Evolutionary conservation across 2,888 invertebrate genomes (phyloP), one percentile per base, ranked within the genome.

Genomic region (Aromia moschata): DNA sequence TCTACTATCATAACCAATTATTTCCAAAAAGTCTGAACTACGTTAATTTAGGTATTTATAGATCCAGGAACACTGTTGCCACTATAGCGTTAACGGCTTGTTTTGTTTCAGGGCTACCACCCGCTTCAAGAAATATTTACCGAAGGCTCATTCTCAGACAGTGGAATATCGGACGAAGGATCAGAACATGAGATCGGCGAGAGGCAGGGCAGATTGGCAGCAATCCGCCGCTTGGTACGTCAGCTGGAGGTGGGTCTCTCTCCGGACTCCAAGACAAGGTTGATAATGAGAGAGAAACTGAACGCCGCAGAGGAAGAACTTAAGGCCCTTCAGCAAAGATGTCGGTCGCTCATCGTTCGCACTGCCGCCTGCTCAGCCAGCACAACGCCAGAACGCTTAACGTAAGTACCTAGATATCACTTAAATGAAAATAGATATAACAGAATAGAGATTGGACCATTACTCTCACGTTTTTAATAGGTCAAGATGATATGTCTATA

Each of bases 131-230:
- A 83, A 80, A 73, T 81, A 57, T 76, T 81, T 58, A 76, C 77
- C 9, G 80, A 80, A 55, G 89, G 89, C 61, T 90, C 89, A n/a
- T 80, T 89, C 59, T 90, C 90, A 0, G 90, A 91, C 82, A 89
- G 89, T 20, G 91, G 91, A n/a, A 90, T 91, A 70, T 90, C 90
- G 5, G 91, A 91, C 76, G 90, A 90, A 58, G 90, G 90, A 72
- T 89, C 75, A 77, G 86, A 83, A 82, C 89, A 89, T 64, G 90
- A 79, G 80, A 82, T 79, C 51, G 85, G 85, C 65, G 87, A 89
- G 56, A 84, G 91, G 31, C 90, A 90, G 64, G 83, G 87, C 30
- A 83, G 89, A 1, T 81, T 91, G 33, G 83, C 86, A n/a, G 88
- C 87, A 0, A 82, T 91, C 57, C 81, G 89, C 30, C 85, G 89